Evolutionary conservation across 2,888 invertebrate species (phyloP).

Genomic region (Meteorus cinctellus): DNA sequence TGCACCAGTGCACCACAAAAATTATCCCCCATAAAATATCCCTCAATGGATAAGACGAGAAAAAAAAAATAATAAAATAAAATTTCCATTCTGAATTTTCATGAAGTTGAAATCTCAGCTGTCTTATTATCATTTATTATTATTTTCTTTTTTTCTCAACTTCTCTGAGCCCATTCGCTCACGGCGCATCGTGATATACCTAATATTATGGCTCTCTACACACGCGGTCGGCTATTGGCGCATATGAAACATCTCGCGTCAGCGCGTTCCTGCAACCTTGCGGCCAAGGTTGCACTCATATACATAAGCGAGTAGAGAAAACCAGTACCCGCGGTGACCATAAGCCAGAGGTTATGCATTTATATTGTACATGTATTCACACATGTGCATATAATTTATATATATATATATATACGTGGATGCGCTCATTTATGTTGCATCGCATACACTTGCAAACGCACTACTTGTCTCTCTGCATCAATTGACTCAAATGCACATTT

Average conservation of each 20-base stretch:
- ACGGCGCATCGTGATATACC: background rate
- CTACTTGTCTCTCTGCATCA: slow-evolving; percentile 57
- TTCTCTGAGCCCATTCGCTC: background rate
- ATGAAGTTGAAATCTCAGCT: slow-evolving; percentile 26
- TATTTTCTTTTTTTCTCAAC: slow-evolving; percentile 9
- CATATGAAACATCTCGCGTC: background rate
- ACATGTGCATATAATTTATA: slow-evolving; percentile 5
- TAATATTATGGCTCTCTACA: slow-evolving; percentile 11
- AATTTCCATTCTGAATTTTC: slow-evolving; percentile 38
- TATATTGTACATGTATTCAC: background rate
- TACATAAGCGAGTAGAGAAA: slow-evolving; percentile 9
- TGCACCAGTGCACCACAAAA: slow-evolving; percentile 30
- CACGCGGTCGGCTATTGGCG: background rate
- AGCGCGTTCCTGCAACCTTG: slow-evolving; percentile 22
- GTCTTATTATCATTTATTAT: background rate
- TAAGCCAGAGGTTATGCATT: background rate
- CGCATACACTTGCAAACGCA: slow-evolving; percentile 19
- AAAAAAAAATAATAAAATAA: slow-evolving; percentile 16
- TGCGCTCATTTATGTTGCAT: slow-evolving; percentile 15
- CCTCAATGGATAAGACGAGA: background rate
- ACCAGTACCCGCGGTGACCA: background rate
- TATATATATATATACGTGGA: background rate
- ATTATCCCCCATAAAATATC: slow-evolving; percentile 41
- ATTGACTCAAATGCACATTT: slow-evolving; percentile 72
- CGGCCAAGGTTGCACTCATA: slow-evolving; percentile 31